These are phyloP conservation scores for Drosophila putrida DNA, from an alignment of 2,888 invertebrate genomes.

Conservation along the genomic window DNA sequence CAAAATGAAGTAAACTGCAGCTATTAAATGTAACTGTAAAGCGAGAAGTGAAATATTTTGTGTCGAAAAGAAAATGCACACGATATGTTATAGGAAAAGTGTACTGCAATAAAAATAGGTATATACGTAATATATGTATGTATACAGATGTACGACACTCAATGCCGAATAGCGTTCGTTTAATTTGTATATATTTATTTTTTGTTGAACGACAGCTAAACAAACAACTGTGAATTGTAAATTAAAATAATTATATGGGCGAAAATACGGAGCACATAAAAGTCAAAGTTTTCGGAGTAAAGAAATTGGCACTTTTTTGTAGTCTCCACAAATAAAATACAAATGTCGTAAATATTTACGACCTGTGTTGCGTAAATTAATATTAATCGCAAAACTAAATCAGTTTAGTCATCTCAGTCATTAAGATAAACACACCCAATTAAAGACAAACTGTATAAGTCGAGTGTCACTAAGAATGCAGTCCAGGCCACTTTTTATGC, in stretches of 20 bases:
- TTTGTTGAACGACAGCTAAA: constrained; percentile 26
- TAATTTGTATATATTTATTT: constrained; percentile 28
- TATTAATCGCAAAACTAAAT: background rate
- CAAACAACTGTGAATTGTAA: constrained; percentile 7
- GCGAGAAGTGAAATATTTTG: constrained; percentile 15
- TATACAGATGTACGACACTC: background rate
- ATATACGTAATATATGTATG: background rate
- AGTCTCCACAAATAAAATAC: background rate
- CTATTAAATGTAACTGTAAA: constrained; percentile 52
- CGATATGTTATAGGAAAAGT: constrained; percentile 30
- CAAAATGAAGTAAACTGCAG: constrained; percentile 9
- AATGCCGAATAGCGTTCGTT: constrained; percentile 36
- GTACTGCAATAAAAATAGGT: constrained; percentile 10
- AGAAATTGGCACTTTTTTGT: background rate
- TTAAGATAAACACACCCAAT: constrained; percentile 23
- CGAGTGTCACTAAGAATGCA: constrained; percentile 50
- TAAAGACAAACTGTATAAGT: constrained; percentile 22
- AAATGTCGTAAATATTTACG: background rate
- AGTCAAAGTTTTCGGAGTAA: background rate
- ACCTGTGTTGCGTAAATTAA: background rate
- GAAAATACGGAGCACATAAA: constrained; percentile 1
- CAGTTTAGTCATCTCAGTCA: background rate
- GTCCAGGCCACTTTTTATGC: constrained; percentile 50
- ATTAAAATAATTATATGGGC: constrained; percentile 8
- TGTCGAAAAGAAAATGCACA: constrained; percentile 15